Percentiles rank a stretch among this genome's conserved stretches.
Conservation (phyloP, 2,888 invertebrate genomes). For the Philhelius pedissequus region DNA sequence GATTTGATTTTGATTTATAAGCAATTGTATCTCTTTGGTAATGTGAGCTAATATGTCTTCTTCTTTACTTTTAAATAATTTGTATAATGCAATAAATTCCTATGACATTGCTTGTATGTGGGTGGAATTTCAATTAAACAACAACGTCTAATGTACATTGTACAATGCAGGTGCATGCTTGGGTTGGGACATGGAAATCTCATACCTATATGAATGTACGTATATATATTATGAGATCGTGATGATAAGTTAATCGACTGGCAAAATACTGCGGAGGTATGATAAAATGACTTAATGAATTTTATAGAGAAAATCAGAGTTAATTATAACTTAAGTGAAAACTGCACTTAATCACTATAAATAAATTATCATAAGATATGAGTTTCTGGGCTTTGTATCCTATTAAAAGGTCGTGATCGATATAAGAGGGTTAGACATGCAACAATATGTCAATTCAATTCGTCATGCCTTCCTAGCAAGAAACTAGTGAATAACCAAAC, state of each 20-base stretch:
- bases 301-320: constrained; percentile 20
- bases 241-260: constrained; percentile 42
- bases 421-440: constrained; percentile 14
- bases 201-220: no score
- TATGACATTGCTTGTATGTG: constrained; percentile 12
- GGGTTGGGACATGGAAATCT: not conserved
- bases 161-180: constrained; percentile 20
- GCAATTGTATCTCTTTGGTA: not conserved
- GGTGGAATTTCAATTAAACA: constrained; percentile 59
- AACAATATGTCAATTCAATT: not conserved
- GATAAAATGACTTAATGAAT: constrained; percentile 36
- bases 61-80: constrained; percentile 34
- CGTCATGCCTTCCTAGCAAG: not conserved
- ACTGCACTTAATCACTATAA: constrained; percentile 9
- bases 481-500: not conserved
- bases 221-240: constrained; percentile 36
- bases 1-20: not conserved
- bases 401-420: constrained; percentile 31
- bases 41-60: not conserved
- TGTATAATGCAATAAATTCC: constrained; percentile 39
- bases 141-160: not conserved
- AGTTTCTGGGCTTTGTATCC: not conserved
- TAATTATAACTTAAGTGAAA: constrained; percentile 18
- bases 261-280: not conserved
- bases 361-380: not conserved